A percentile compares a stretch with the other conserved stretches of the same genome.
Conservation (phyloP, 2,888 invertebrate species). For the Spilarctia lutea region DNA sequence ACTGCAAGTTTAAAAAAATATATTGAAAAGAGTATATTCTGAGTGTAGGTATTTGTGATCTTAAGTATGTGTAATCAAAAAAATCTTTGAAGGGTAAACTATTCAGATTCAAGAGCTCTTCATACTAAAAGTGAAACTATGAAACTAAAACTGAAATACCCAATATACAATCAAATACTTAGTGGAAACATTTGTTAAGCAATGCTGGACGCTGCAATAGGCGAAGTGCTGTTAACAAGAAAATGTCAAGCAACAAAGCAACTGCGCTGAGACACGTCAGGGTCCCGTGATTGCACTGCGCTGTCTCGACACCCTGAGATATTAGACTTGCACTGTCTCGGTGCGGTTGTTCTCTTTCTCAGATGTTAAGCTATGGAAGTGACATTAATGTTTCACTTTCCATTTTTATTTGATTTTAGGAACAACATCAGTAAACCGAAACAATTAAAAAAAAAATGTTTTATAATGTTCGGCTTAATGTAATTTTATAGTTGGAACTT, state of each 20-base stretch:
- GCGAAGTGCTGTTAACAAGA: slow-evolving; percentile 76
- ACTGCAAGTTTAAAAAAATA: no score
- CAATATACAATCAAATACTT: slow-evolving; percentile 16
- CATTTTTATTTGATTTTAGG: neutral
- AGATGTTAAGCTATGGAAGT: slow-evolving; percentile 55
- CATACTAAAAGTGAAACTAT: neutral
- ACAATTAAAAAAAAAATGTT: no score
- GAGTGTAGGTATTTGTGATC: no score
- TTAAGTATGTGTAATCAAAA: neutral
- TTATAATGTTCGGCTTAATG: no score
- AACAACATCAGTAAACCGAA: no score
- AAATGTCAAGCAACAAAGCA: slow-evolving; percentile 78
- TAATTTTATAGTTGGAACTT: neutral
- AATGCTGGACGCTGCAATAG: slow-evolving; percentile 55
- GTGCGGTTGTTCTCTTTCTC: slow-evolving; percentile 58
- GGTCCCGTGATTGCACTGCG: slow-evolving; percentile 74
- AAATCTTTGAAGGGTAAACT: no score
- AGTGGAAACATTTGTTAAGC: slow-evolving; percentile 41
- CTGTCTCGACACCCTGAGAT: slow-evolving; percentile 80
- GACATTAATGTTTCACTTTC: slow-evolving; percentile 12
- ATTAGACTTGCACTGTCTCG: slow-evolving; percentile 77
- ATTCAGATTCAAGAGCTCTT: neutral
- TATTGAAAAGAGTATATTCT: no score
- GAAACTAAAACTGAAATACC: neutral
- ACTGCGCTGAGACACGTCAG: slow-evolving; percentile 67